A percentile compares a stretch with the other conserved stretches of the same genome.
phyloP scores from a whole-genome alignment of 2,113 vertebrate species.

The Leucopsar rothschildi region DNA sequence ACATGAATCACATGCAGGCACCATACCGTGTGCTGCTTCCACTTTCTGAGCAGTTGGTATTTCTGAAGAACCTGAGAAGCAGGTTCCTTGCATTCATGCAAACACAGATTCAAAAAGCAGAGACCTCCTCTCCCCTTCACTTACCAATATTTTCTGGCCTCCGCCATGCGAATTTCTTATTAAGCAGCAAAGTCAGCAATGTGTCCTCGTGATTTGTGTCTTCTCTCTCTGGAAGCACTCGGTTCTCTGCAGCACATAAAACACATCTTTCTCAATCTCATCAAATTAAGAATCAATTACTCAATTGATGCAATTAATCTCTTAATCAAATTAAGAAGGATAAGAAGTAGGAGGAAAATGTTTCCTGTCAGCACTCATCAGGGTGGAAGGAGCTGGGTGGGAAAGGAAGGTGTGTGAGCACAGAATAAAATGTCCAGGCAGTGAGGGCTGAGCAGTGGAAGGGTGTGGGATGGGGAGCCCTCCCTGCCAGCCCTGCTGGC shows the following conservation, averaged over 20 bases:
- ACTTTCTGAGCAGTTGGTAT: not conserved
- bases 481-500: not conserved
- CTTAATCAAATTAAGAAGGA: not conserved
- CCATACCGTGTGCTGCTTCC: not conserved
- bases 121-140: not conserved
- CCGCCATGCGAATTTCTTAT: constrained; percentile 41
- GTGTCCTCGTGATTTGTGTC: constrained; percentile 41
- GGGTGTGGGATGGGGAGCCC: not conserved
- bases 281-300: not conserved
- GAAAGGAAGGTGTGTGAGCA: not conserved
- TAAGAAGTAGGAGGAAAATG: not conserved
- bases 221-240: constrained; percentile 55
- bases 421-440: not conserved
- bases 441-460: not conserved
- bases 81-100: not conserved
- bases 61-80: not conserved
- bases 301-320: not conserved
- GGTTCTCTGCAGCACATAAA: constrained; percentile 54
- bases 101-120: not conserved
- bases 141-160: constrained; percentile 58
- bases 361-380: not conserved
- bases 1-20: not conserved
- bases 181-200: constrained; percentile 62
- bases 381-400: not conserved
- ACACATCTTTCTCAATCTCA: not conserved